Evolutionary conservation across 2,888 invertebrate genomes (phyloP), one percentile per base, ranked within the genome.

Genomic region (Trilocha varians): DNA sequence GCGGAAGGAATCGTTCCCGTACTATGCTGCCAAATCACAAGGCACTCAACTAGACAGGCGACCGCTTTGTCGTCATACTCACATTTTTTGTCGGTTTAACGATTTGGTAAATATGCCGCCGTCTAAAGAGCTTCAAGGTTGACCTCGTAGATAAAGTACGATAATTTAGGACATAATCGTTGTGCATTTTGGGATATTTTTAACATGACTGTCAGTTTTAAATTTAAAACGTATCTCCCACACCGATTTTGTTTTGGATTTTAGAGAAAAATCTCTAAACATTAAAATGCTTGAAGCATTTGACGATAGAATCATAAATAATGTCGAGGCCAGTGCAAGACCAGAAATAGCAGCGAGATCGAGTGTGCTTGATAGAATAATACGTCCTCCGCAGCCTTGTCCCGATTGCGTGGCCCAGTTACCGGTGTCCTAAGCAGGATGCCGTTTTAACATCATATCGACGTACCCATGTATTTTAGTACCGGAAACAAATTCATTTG

Each of bases 281-380:
- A 42, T 5, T 18, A 18, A 18, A 25, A 25, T 5, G 25, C 25
- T 25, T 4, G 8, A 4, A 25, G 8, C 25, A 5, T 25, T 25
- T 25, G 25, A 25, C 11, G 25, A 25, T 25, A 11, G 25, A 9
- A 25, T 56, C 52, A 53, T 63, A 60, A 64, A 68, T 63, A 60
- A 52, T 52, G 51, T 46, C 59, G 66, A 69, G 63, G 67, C 52
- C 59, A 52, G 36, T 52, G 58, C 56, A 59, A 50, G 49, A 53
- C 50, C 69, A 67, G 64, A 70, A 72, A 74, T 74, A 74, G 66
- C 62, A 46, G 46, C 46, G 55, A 47, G 56, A 46, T 59, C 65
- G 54, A 66, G 62, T 62, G 55, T 53, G 61, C 62, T 71, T 82
- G 78, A 84, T 84, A 77, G 83, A 80, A 83, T 84, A 83, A 84